Conservation (phyloP, 2,113 vertebrate genomes). For the Pygoscelis adeliae region DNA sequence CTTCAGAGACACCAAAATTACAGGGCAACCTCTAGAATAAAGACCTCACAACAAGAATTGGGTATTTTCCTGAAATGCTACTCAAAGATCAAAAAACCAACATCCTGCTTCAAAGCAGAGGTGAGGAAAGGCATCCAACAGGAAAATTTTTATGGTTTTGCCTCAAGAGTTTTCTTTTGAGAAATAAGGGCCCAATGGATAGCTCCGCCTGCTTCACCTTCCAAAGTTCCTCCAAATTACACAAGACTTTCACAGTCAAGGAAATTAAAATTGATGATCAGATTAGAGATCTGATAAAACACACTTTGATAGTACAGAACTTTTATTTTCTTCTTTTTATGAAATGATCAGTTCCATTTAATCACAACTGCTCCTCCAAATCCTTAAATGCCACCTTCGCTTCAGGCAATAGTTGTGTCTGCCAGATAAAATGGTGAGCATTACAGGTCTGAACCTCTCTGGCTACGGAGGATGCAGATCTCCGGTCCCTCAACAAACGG, state of each 20-base stretch:
- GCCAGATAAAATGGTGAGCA: neutral
- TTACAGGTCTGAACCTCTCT: neutral
- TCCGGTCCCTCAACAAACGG: neutral
- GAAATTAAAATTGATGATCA: conserved; percentile 26
- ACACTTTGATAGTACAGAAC: neutral
- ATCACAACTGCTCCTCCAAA: neutral
- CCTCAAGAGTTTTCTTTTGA: neutral
- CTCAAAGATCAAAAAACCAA: neutral
- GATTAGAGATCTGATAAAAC: neutral
- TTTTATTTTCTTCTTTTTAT: neutral
- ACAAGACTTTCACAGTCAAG: neutral
- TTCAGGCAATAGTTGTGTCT: neutral
- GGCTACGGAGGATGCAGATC: neutral
- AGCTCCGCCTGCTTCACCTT: neutral
- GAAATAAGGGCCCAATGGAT: neutral
- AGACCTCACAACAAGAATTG: neutral
- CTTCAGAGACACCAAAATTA: neutral
- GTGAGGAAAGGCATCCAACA: neutral
- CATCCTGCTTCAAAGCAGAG: neutral
- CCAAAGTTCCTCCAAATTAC: neutral
- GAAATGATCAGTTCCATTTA: neutral
- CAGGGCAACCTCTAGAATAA: neutral
- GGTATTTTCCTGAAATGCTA: neutral
- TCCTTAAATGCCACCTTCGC: neutral
- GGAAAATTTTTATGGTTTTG: conserved; percentile 4